Base-by-base conservation (phyloP, 2,888 invertebrate species). In the Conops quadrifasciatus region DNA sequence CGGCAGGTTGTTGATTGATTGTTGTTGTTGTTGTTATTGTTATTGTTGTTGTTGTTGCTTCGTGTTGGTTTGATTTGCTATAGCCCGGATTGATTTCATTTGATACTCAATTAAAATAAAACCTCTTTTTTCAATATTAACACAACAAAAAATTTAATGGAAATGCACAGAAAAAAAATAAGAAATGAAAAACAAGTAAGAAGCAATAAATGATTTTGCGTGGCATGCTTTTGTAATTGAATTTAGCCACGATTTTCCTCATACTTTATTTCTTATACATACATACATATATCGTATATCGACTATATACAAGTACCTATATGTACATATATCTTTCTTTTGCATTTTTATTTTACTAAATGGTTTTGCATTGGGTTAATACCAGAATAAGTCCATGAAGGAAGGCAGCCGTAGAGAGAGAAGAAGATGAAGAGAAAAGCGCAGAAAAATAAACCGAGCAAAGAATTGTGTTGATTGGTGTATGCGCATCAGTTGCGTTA, bases 301-400 rank as follows among this genome's bases (percentile, higher is more conserved):
- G n/a, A n/a, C n/a, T n/a, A n/a, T n/a, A n/a, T n/a, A n/a, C n/a
- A n/a, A n/a, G n/a, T n/a, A n/a, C n/a, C n/a, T n/a, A n/a, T n/a
- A n/a, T n/a, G n/a, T n/a, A n/a, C n/a, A n/a, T n/a, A n/a, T n/a
- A n/a, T n/a, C n/a, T n/a, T n/a, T n/a, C n/a, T n/a, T n/a, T n/a
- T n/a, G 19, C 16, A 30, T 59, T 59, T 30, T 59, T 30, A 15
- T 63, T 63, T 63, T 63, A 3, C 5, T 80, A 81, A 81, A 79
- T 81, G 81, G 80, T 76, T 43, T 56, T 81, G 81, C 81, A 77
- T 30, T 56, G 7, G 65, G 21, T 16, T 47, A 51, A 36, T 3
- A 19, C 11, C 11, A 65, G 30, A 9, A 47, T 36, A 4, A 36
- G 9, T 36, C 9, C 36, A 36, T n/a, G n/a, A n/a, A n/a, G n/a